Base-by-base conservation (phyloP, 2,113 vertebrate genomes). In the Paedocypris sp. region DNA sequence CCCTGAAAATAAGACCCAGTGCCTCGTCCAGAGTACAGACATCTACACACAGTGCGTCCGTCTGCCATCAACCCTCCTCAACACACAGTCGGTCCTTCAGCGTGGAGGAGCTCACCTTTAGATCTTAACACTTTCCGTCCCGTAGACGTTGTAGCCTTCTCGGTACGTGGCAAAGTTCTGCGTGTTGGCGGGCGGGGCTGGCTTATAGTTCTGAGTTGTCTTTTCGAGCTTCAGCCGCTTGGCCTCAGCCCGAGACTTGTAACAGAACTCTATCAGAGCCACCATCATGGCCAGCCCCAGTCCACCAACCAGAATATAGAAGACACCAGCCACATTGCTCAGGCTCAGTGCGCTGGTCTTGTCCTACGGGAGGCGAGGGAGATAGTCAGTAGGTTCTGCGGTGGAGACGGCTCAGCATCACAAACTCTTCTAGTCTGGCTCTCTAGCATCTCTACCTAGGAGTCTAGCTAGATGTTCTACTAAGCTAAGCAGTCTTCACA, bases 271-370 rank as follows among this genome's bases (percentile, higher is more conserved):
- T 88, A 99, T 95, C 79, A 98, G 88, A 62, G 94, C 95, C 85
- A 99, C 95, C 91, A 97, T 97, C 95, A 99, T 99, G 85, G 95
- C 95, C 73, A 99, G 87, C 79, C 95, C 95, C 61, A 99, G 90
- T 75, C 95, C 95, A 80, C 95, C 95, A 15, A 99, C 95, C 70
- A 99, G 92, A 89, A 99, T 99, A 89, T 99, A 99, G 90, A 99
- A 98, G 85, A 99, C 94, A 45, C 94, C 95, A 64, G 95, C 95
- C 71, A 99, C 95, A 89, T 99, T 99, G 88, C 95, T 99, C 80
- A 99, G 87, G 85, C 94, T 99, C 82, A 99, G 89, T 79, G 95
- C 95, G 36, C 95, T 98, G 79, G 94, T 98, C 94, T 99, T 99
- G 94, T 99, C 95, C 95, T 99, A 90, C 84, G 88, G 89, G 79